A percentile compares a stretch with the other conserved stretches of the same genome.
Conservation (phyloP, 2,888 invertebrate species). For the Chirona hameri region DNA sequence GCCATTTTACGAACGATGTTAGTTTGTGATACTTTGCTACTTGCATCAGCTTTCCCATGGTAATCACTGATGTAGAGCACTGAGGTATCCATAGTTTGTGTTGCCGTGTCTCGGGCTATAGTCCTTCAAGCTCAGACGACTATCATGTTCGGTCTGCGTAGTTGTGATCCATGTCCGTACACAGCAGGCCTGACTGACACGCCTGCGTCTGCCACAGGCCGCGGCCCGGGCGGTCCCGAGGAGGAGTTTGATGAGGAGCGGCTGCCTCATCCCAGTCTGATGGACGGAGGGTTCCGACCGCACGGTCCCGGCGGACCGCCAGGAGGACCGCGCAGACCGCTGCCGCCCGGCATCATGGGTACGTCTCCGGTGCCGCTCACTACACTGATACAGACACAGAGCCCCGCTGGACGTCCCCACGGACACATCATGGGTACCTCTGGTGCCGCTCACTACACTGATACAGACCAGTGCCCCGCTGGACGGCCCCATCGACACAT, state of each 20-base stretch:
- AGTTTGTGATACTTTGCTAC: no score
- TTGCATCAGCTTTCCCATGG: no score
- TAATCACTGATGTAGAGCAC: no score
- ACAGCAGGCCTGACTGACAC: not conserved
- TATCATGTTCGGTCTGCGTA: not conserved
- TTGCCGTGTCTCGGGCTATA: no score
- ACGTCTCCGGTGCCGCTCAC: not conserved
- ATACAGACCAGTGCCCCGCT: no score
- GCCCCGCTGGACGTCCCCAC: no score
- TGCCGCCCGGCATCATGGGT: not conserved
- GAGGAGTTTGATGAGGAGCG: not conserved
- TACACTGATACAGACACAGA: no score
- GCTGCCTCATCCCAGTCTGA: not conserved
- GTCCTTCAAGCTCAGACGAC: no score
- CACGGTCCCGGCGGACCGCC: not conserved
- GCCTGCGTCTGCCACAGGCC: not conserved
- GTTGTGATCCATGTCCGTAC: not conserved
- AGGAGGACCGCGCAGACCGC: slow-evolving; percentile 5
- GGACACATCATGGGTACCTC: not conserved
- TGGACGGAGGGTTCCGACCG: not conserved
- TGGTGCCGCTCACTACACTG: not conserved
- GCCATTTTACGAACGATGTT: no score
- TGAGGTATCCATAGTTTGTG: no score
- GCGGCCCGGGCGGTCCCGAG: not conserved
- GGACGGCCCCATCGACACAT: no score